phyloP scores from a whole-genome alignment of 2,888 invertebrate genomes.

The Drosophila flavopinicola region DNA sequence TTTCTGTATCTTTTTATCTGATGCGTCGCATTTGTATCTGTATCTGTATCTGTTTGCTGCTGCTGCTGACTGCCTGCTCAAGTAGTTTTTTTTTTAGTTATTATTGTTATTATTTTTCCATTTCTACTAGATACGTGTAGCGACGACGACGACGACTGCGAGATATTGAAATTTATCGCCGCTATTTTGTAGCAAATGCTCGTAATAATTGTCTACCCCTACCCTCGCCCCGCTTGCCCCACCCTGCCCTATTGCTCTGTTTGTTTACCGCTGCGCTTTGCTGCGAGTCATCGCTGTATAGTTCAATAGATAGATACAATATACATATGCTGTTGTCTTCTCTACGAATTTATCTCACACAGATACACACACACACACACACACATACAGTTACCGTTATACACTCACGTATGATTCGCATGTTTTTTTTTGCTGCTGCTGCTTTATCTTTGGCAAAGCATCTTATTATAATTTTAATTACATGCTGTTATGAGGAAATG shows the following conservation, averaged over 20 bases:
- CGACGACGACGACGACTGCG: constrained; percentile 26
- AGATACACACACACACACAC: constrained; percentile 11
- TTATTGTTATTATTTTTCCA: constrained; percentile 78
- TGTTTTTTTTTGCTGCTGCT: constrained; percentile 70
- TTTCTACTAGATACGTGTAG: constrained; percentile 72
- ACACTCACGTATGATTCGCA: constrained; percentile 59
- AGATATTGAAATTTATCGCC: constrained; percentile 75
- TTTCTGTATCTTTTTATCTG: constrained; percentile 66
- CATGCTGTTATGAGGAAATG: constrained; percentile 73
- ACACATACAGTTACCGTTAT: constrained; percentile 4
- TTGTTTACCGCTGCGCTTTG: constrained; percentile 43
- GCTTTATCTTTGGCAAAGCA: constrained; percentile 69
- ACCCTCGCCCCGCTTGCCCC: not conserved
- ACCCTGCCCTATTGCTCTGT: constrained; percentile 25
- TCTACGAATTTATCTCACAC: constrained; percentile 52
- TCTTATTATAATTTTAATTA: constrained; percentile 81
- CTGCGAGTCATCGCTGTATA: constrained; percentile 26
- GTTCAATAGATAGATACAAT: constrained; percentile 59
- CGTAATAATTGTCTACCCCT: constrained; percentile 63
- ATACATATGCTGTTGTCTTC: constrained; percentile 33
- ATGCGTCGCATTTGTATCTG: constrained; percentile 59
- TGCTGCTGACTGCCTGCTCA: constrained; percentile 21
- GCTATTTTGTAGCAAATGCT: constrained; percentile 74
- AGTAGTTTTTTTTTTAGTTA: constrained; percentile 66
- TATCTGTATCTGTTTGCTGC: constrained; percentile 31